These are phyloP conservation scores for Astatoreochromis straeleni DNA, from an alignment of 2,113 vertebrate genomes.

Conservation along the genomic window DNA sequence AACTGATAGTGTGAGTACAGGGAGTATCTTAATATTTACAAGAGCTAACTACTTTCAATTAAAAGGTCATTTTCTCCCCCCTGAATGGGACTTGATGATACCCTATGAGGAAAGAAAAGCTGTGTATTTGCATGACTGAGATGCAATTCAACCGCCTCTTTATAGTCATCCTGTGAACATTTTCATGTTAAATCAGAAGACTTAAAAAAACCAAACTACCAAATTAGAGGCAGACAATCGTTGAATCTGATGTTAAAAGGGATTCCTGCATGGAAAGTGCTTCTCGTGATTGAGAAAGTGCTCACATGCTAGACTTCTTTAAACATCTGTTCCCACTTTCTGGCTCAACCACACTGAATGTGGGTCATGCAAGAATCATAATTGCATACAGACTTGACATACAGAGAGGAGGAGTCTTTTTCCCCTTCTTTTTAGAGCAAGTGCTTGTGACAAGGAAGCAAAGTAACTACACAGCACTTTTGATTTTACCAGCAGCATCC, in stretches of 20 bases:
- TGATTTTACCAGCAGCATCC: neutral
- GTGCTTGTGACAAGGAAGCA: neutral
- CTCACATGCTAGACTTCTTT: conserved; percentile 43
- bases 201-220: conserved; percentile 22
- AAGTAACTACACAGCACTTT: conserved; percentile 19
- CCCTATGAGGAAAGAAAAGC: conserved; percentile 13
- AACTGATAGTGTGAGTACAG: neutral
- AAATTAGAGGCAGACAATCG: conserved; percentile 29
- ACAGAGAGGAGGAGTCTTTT: neutral
- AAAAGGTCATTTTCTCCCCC: conserved; percentile 17
- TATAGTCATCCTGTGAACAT: conserved; percentile 4
- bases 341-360: conserved; percentile 54
- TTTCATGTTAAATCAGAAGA: conserved; percentile 40
- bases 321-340: conserved; percentile 61
- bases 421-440: neutral
- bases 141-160: conserved; percentile 6
- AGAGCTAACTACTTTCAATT: conserved; percentile 35
- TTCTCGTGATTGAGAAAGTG: conserved; percentile 52
- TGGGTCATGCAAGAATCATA: conserved; percentile 50
- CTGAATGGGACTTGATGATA: conserved; percentile 26
- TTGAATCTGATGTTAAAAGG: conserved; percentile 35
- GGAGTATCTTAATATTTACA: conserved; percentile 31
- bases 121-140: conserved; percentile 43
- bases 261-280: conserved; percentile 38
- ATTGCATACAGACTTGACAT: conserved; percentile 40